These are phyloP conservation scores for Hyphantria cunea DNA, from an alignment of 1,140 invertebrate species.

Conservation along the genomic window DNA sequence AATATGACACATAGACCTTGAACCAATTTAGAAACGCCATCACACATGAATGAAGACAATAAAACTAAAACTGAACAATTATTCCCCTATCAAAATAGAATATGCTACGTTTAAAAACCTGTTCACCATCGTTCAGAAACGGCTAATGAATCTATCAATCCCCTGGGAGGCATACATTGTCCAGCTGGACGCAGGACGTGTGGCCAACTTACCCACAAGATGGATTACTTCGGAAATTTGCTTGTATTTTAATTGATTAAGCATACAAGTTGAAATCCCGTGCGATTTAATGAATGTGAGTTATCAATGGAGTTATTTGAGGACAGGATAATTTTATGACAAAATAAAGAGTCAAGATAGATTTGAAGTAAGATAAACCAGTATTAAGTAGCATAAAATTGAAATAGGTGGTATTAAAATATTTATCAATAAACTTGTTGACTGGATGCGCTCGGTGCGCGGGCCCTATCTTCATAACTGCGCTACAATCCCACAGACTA, in stretches of 20 bases:
- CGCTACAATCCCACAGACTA: too few species aligned
- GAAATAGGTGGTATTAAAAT: too few species aligned
- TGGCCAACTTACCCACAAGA: constrained; percentile 35
- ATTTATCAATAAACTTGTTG: too few species aligned
- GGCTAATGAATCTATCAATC: constrained; percentile 47
- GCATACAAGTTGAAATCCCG: constrained; percentile 26
- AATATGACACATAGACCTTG: too few species aligned
- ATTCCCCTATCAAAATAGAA: neutral
- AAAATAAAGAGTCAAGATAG: too few species aligned
- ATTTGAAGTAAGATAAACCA: too few species aligned
- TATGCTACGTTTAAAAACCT: constrained; percentile 19
- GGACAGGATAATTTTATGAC: too few species aligned
- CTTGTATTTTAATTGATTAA: constrained; percentile 44
- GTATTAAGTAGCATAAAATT: too few species aligned
- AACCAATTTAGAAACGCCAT: too few species aligned
- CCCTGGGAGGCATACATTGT: constrained; percentile 49
- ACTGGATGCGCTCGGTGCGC: too few species aligned
- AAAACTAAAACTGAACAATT: neutral
- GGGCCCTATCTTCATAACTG: too few species aligned
- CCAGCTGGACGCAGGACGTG: constrained; percentile 31
- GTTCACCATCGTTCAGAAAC: constrained; percentile 25
- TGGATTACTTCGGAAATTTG: constrained; percentile 36
- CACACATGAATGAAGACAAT: neutral
- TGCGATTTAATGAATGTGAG: constrained; percentile 13
- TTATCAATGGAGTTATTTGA: neutral